phyloP scores from a whole-genome alignment of 1,140 invertebrate species.

The Lepidostoma basale region DNA sequence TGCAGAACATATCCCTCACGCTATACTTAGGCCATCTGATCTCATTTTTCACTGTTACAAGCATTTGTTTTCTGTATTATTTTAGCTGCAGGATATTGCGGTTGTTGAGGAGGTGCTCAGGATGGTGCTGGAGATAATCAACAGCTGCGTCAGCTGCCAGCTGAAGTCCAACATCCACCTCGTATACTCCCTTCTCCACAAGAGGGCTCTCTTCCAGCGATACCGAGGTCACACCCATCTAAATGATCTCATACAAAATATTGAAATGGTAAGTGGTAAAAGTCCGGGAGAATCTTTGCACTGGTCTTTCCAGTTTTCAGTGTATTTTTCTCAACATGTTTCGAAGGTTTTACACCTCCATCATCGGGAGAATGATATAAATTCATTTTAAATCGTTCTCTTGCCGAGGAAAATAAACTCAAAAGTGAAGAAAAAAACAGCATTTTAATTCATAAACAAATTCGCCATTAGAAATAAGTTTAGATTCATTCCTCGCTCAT shows the following conservation, averaged over 20 bases:
- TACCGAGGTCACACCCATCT: conserved; percentile 88
- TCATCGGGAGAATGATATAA: no score
- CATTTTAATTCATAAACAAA: no score
- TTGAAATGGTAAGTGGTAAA: conserved; percentile 79
- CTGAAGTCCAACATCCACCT: conserved; percentile 92
- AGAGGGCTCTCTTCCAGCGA: conserved; percentile 86
- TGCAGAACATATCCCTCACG: neutral
- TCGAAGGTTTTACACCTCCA: no score
- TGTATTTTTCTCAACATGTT: no score
- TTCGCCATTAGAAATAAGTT: no score
- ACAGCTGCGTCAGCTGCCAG: conserved; percentile 89
- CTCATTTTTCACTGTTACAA: conserved; percentile 6
- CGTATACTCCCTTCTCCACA: conserved; percentile 95
- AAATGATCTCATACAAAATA: conserved; percentile 95
- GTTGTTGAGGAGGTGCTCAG: conserved; percentile 97
- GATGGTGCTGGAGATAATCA: conserved; percentile 96
- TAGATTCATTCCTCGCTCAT: no score
- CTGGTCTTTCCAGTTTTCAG: no score
- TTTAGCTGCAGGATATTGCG: conserved; percentile 82
- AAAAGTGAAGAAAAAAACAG: no score
- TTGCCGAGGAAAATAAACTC: no score
- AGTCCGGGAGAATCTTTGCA: no score
- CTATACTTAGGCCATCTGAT: no score
- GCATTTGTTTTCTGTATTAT: conserved; percentile 30
- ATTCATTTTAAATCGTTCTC: no score